These are phyloP conservation scores for Sprattus sprattus DNA, from an alignment of 2,113 vertebrate genomes.

Conservation along the genomic window DNA sequence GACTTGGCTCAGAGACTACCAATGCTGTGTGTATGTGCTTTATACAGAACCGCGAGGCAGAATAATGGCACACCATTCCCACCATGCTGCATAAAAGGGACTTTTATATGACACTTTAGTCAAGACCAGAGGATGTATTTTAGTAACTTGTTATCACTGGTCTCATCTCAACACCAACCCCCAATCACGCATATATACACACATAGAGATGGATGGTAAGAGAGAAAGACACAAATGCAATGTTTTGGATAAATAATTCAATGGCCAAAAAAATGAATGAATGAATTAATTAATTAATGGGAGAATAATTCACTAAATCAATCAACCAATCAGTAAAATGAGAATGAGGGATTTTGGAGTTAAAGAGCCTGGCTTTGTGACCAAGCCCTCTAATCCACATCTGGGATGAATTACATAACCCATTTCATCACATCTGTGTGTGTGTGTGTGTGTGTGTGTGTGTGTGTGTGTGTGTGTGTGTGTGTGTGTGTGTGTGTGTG, in stretches of 20 bases:
- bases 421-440: neutral
- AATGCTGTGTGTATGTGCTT: too few relatives aligned
- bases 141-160: neutral
- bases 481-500: neutral
- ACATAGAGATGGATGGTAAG: neutral
- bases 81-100: too few relatives aligned
- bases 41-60: too few relatives aligned
- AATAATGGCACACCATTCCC: too few relatives aligned
- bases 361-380: neutral
- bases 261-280: neutral
- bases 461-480: neutral
- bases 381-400: neutral
- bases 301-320: neutral
- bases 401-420: neutral
- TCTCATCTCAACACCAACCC: neutral
- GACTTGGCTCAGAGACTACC: too few relatives aligned
- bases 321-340: neutral
- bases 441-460: conserved; percentile 33
- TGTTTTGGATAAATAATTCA: neutral
- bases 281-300: neutral
- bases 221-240: neutral
- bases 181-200: neutral
- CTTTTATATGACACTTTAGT: too few relatives aligned
- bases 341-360: neutral
- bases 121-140: neutral